Percentiles rank a stretch among this genome's conserved stretches.
These are phyloP conservation scores for Aphelenchoides bicaudatus DNA, from an alignment of 2,888 invertebrate species.

Conservation along the genomic window DNA sequence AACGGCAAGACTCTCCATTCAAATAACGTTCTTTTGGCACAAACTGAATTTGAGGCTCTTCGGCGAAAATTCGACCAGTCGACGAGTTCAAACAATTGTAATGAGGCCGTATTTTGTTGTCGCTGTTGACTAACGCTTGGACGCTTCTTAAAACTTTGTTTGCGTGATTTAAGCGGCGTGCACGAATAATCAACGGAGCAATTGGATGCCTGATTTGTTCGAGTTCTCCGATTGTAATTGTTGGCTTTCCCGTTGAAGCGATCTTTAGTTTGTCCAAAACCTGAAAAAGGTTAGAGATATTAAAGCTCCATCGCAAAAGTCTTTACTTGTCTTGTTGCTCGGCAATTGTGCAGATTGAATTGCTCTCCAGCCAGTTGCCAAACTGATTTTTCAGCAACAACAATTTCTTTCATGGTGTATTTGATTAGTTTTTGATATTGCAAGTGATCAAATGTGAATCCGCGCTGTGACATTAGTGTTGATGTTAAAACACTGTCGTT, in stretches of 20 bases:
- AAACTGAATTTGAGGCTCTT: slow-evolving; percentile 25
- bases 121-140: not conserved
- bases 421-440: not conserved
- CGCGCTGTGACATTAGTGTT: not conserved
- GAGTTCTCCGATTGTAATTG: slow-evolving; percentile 2
- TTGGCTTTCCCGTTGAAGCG: not conserved
- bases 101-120: not conserved
- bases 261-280: not conserved
- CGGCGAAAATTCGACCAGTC: not conserved
- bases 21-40: slow-evolving; percentile 27
- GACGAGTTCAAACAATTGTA: not conserved
- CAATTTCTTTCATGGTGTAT: not conserved
- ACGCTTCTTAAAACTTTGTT: too few relatives aligned
- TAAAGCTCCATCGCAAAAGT: not conserved
- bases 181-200: slow-evolving; percentile 16
- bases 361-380: slow-evolving; percentile 8
- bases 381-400: slow-evolving; percentile 5
- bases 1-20: slow-evolving; percentile 22
- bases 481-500: slow-evolving; percentile 4
- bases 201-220: slow-evolving; percentile 18
- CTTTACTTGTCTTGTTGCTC: not conserved
- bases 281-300: not conserved
- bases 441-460: not conserved
- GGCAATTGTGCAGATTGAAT: slow-evolving; percentile 11
- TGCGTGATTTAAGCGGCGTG: slow-evolving; percentile 19